Conservation (phyloP, 2,113 vertebrate genomes). For the Malurus melanocephalus region DNA sequence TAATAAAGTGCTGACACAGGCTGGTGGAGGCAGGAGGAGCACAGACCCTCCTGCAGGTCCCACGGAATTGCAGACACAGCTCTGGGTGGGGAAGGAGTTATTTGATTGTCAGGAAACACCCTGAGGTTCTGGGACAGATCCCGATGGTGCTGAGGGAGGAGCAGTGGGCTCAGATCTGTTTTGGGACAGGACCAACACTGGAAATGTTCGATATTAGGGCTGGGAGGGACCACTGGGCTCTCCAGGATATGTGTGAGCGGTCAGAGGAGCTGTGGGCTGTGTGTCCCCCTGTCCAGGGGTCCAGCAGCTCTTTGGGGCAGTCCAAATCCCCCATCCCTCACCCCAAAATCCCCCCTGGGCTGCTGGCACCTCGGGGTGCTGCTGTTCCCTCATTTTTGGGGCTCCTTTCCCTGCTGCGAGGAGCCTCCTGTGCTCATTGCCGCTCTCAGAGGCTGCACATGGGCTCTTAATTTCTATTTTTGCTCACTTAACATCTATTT, state of each 20-base stretch:
- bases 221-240: neutral
- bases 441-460: neutral
- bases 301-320: neutral
- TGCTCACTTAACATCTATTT: neutral
- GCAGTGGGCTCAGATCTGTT: neutral
- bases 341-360: rapidly evolving
- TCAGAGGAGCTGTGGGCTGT: no score
- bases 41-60: neutral
- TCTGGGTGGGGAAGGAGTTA: neutral
- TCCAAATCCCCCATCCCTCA: neutral
- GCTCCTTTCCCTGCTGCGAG: rapidly evolving
- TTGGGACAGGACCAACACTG: no score
- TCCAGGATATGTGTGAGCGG: neutral
- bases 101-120: neutral
- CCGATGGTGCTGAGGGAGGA: neutral
- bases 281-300: neutral
- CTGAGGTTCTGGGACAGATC: neutral
- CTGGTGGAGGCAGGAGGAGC: neutral
- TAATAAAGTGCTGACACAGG: conserved; percentile 35
- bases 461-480: neutral
- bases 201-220: neutral
- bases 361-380: rapidly evolving
- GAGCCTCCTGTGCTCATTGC: neutral
- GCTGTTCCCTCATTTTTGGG: rapidly evolving
- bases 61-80: neutral